phyloP scores from a whole-genome alignment of 2,888 invertebrate genomes.

The Copidosoma aretas region DNA sequence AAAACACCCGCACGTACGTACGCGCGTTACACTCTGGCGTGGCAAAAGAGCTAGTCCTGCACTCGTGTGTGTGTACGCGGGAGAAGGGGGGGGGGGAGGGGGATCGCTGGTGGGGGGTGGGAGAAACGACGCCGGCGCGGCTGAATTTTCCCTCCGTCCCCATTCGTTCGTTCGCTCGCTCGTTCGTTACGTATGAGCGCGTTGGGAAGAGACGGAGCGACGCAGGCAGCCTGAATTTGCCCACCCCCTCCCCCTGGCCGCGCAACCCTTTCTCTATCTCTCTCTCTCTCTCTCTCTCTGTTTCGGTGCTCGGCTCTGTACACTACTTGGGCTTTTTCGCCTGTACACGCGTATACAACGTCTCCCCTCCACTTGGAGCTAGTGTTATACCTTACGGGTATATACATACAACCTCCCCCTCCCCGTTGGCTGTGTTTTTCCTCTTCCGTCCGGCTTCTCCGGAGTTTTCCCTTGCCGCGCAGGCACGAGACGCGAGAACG shows the following conservation, averaged over 20 bases:
- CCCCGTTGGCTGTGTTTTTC: too few relatives aligned
- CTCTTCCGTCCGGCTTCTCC: too few relatives aligned
- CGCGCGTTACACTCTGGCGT: constrained; percentile 5
- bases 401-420: too few relatives aligned
- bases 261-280: background rate
- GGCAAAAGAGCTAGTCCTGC: constrained; percentile 32
- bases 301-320: constrained; percentile 11
- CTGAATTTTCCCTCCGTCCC: constrained; percentile 60
- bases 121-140: constrained; percentile 41
- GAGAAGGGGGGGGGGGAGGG: constrained; percentile 25
- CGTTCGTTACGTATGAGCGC: constrained; percentile 46
- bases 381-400: too few relatives aligned
- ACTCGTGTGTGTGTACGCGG: background rate
- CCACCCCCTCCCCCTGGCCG: background rate
- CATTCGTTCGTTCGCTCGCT: constrained; percentile 57
- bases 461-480: too few relatives aligned
- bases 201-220: background rate
- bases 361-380: constrained; percentile 19
- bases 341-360: constrained; percentile 22
- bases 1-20: constrained; percentile 22
- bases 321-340: too few relatives aligned
- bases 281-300: constrained; percentile 32
- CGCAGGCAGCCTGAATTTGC: constrained; percentile 12
- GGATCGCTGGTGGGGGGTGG: constrained; percentile 14
- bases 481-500: too few relatives aligned